phyloP scores from a whole-genome alignment of 2,888 invertebrate species.

The Andrena bucephala region DNA sequence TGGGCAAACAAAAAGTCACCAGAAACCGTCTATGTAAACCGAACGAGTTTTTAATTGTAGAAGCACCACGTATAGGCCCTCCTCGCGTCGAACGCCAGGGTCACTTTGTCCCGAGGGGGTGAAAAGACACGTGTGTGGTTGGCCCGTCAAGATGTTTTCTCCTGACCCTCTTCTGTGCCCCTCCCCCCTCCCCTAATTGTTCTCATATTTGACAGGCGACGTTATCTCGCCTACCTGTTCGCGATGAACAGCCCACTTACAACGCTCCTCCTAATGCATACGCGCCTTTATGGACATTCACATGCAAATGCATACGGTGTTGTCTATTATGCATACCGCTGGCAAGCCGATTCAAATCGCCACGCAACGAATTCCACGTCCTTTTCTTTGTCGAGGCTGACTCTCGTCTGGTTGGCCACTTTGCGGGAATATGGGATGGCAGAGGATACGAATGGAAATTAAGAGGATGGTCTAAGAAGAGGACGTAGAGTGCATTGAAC shows the following conservation, averaged over 20 bases:
- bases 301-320: slow-evolving; percentile 77
- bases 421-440: slow-evolving; percentile 22
- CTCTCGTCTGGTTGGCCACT: slow-evolving; percentile 30
- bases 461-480: not conserved
- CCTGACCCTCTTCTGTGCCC: slow-evolving; percentile 34
- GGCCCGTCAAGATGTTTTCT: slow-evolving; percentile 50
- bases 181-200: slow-evolving; percentile 42
- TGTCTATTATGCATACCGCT: slow-evolving; percentile 74
- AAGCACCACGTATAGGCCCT: slow-evolving; percentile 34
- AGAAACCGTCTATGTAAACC: slow-evolving; percentile 48
- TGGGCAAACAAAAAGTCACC: slow-evolving; percentile 37
- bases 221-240: slow-evolving; percentile 58
- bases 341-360: slow-evolving; percentile 43
- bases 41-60: slow-evolving; percentile 63
- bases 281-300: slow-evolving; percentile 75
- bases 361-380: slow-evolving; percentile 27
- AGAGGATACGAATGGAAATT: slow-evolving; percentile 14
- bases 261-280: slow-evolving; percentile 64
- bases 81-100: slow-evolving; percentile 22
- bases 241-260: not conserved
- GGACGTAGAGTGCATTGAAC: not conserved
- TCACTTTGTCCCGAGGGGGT: slow-evolving; percentile 52
- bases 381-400: slow-evolving; percentile 25
- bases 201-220: slow-evolving; percentile 54
- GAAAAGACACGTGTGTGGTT: slow-evolving; percentile 62